Evolutionary conservation across 2,888 invertebrate species (phyloP), one percentile per base, ranked within the genome.

Genomic region (Drosophila pseudotalamancana): DNA sequence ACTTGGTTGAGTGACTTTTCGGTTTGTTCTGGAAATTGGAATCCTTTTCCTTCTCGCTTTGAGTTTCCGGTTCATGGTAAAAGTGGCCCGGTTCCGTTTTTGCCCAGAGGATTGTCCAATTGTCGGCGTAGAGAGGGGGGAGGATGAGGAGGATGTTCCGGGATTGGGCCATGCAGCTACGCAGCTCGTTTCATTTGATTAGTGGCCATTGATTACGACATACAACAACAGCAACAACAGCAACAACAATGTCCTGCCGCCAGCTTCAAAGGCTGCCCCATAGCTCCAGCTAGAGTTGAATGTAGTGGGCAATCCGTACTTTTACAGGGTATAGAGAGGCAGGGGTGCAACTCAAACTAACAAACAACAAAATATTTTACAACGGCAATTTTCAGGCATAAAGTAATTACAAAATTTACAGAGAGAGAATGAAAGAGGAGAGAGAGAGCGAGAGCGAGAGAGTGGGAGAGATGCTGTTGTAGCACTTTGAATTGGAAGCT

Each of bases 371-470:
- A 84, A 82, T 84, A 81, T 82, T 82, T 84, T 84, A 82, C 76
- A 64, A 78, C 69, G 81, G 76, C 81, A 82, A 82, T 82, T 78
- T 82, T 81, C 57, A 67, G 72, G 85, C 81, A 76, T 82, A 84
- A 82, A 82, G 73, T 82, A 82, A 82, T 82, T 82, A 82, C 81
- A 81, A 84, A 84, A 81, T 72, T 78, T 60, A 70, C 62, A 80
- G 49, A 70, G 51, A 57, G 6, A 68, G 31, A 25, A 40, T 0
- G 25, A 19, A 12, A 19, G 8, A 8, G 16, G 1, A 2, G 21
- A n/a, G 12, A n/a, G 42, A 11, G 34, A 11, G 18, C 1, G 4
- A n/a, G 5, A 6, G 19, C 18, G 6, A 1, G 19, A 6, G 32
- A 0, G 6, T 16, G 40, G 11, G 35, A 6, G 32, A 14, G 45